Evolutionary conservation across 2,797 vertebrate genomes (phyloP).

Genomic region (Pangasius mekongensis): DNA sequence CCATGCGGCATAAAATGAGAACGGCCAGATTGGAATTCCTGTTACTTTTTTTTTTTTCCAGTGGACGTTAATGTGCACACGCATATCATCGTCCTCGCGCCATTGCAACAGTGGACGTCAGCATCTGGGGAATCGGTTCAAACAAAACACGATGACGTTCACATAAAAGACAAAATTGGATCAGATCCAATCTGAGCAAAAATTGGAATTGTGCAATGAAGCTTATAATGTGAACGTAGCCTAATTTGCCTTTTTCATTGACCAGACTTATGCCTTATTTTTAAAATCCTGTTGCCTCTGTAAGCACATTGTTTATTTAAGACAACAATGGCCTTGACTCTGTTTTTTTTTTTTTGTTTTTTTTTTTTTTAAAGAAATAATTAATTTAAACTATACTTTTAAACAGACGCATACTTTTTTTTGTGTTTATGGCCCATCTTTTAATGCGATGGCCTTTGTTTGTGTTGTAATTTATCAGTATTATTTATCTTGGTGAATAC

Average conservation of each 20-base stretch:
- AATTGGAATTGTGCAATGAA: not conserved
- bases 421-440: not conserved
- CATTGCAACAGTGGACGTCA: not conserved
- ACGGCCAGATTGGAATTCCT: no score
- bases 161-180: not conserved
- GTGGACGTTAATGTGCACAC: not conserved
- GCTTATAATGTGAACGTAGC: not conserved
- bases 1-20: not conserved
- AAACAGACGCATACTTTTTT: not conserved
- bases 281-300: constrained; percentile 38
- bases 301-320: constrained; percentile 23
- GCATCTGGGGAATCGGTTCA: not conserved
- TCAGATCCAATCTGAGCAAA: not conserved
- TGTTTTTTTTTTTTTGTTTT: not conserved
- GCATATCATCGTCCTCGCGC: not conserved
- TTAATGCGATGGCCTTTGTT: not conserved
- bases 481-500: not conserved
- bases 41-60: not conserved
- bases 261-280: constrained; percentile 62
- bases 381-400: not conserved
- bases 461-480: constrained; percentile 32
- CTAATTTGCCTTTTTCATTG: constrained; percentile 16
- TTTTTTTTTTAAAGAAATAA: not conserved
- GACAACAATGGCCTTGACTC: constrained; percentile 19
- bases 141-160: not conserved